Evolutionary conservation across 2,113 vertebrate species (phyloP), one percentile per base, ranked within the genome.

Genomic region (Pterocles orientalis): DNA sequence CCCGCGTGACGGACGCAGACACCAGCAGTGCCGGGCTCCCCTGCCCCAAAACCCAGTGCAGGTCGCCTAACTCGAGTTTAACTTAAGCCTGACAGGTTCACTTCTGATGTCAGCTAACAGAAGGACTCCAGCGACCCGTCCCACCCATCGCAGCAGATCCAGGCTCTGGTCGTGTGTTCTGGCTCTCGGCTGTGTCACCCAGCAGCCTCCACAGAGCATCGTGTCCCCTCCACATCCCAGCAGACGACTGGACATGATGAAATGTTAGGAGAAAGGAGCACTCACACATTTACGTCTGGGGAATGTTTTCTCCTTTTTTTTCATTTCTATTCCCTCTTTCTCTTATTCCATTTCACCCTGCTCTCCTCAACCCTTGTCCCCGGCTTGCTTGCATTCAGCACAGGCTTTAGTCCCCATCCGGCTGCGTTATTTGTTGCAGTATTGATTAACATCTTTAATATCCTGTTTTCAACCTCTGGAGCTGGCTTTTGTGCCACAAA

Each of bases 401-500:
- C 17, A 80, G 53, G 48, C 39, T 72, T 70, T 25, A 56, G 43
- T 31, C 39, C 31, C 62, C 53, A 66, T 31, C 43, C 56, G 51
- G 39, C 34, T 14, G 21, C 26, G 21, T 41, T 88, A 57, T 45
- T 88, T 29, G 14, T 10, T 48, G 56, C 33, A 60, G 56, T 70
- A 92, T 72, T 82, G 94, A 96, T 92, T 86, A 82, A 45, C 64
- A 95, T 92, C 64, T 95, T 88, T 90, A 95, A 95, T 90, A 95
- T 88, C 90, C 90, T 86, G 82, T 66, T 88, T 73, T 73, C 62
- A 88, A 45, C 60, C 25, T 16, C 57, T 29, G 39, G 51, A 48
- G 57, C 33, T 71, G 43, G 34, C 43, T 90, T 62, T 84, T 92
- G 65, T 90, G 69, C 48, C 69, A 86, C 86, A 86, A 81, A 96